Evolutionary conservation across 2,888 invertebrate species (phyloP).

Genomic region (Lepidocyrtinus sp.): DNA sequence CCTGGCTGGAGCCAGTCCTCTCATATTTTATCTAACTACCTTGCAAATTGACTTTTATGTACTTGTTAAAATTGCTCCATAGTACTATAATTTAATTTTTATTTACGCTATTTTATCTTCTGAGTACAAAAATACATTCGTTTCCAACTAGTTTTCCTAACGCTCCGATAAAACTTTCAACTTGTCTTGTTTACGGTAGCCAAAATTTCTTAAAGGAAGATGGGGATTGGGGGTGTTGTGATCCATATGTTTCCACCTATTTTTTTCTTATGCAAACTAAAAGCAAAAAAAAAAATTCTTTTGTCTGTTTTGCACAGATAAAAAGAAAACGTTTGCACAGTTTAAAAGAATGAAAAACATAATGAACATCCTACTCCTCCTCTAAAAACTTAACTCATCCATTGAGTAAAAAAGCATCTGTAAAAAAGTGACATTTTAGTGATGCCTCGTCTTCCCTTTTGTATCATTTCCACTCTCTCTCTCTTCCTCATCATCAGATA

Average conservation of each 20-base stretch:
- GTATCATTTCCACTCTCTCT: conserved; percentile 14
- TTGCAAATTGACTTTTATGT: no score
- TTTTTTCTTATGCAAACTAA: conserved; percentile 11
- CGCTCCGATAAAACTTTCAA: no score
- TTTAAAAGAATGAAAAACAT: not conserved
- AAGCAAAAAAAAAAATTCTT: conserved; percentile 2
- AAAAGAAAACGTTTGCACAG: not conserved
- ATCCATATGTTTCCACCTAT: not conserved
- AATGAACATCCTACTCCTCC: conserved; percentile 9
- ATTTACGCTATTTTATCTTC: no score
- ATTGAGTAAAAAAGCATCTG: conserved; percentile 6
- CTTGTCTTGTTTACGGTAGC: not conserved
- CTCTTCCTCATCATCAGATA: conserved; percentile 19
- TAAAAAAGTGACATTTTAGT: conserved; percentile 13
- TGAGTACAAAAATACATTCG: no score
- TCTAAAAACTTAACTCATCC: not conserved
- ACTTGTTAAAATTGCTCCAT: no score
- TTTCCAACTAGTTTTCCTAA: no score
- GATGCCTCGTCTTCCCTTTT: not conserved
- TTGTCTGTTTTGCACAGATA: no score
- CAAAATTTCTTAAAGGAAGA: no score
- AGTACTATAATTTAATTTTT: no score
- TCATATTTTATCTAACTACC: no score
- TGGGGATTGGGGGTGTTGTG: no score
- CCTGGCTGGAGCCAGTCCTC: no score